Evolutionary conservation across 2,797 vertebrate species (phyloP), one percentile per base, ranked within the genome.

Genomic region (Xiphorhynchus erythropygius): DNA sequence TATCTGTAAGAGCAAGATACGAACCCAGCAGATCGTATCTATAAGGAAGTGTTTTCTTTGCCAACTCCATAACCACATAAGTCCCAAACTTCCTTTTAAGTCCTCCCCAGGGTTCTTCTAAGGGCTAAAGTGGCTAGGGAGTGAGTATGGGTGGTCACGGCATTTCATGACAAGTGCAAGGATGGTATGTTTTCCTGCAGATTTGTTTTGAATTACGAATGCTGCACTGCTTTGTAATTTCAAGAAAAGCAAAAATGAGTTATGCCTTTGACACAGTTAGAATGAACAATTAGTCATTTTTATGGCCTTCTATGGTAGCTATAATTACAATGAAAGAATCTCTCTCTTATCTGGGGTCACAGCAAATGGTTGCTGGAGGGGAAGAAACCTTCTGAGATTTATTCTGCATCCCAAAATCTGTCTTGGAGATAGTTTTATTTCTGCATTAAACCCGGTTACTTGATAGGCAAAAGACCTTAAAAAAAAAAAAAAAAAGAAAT

Each of bases 1-100:
- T 52, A 93, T 93, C 89, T 97, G 94, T 94, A 84, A 91, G 74
- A 91, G 73, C 39, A 91, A 96, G 96, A 96, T 94, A 96, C 5
- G 62, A 87, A 33, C 56, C 76, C 89, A 92, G 81, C 37, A 96
- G 96, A 96, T 96, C 81, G 60, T 97, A 96, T 96, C 96, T 94
- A n/a, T 81, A 89, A 91, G 93, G 96, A 97, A 97, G 86, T 96
- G 68, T 68, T 92, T 94, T 95, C 78, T 94, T 94, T 92, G 86
- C 78, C 84, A 93, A 9, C 60, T 90, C 52, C 44, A n/a, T 74
- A 96, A 95, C 93, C 90, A 55, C 93, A 93, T 0, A 0, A 88
- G 93, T 87, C 50, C 56, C 60, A 87, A 70, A 88, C 94, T 93
- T 96, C 95, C 92, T 93, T 96, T 79, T 87, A 77, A 79, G 67